Evolutionary conservation across 1,140 invertebrate genomes (phyloP).

Genomic region (Tribolium madens): DNA sequence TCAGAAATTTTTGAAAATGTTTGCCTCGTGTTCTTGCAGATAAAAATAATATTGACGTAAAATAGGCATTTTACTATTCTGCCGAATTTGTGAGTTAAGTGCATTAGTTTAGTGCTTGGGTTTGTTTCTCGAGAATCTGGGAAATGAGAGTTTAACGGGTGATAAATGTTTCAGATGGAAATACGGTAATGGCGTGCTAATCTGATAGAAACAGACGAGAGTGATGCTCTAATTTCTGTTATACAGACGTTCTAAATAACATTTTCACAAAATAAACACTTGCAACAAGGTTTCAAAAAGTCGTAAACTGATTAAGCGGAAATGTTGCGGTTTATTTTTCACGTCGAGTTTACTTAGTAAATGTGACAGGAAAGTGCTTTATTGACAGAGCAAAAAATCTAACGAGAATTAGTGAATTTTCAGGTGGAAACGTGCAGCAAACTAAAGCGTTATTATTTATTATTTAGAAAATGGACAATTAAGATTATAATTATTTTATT

Average conservation of each 20-base stretch:
- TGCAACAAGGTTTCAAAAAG: not conserved
- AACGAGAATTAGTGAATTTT: too few species aligned
- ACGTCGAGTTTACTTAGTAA: not conserved
- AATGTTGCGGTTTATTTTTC: not conserved
- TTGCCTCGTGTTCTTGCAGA: too few species aligned
- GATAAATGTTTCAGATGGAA: constrained; percentile 39
- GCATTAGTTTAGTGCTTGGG: not conserved
- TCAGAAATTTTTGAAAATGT: too few species aligned
- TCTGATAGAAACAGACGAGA: constrained; percentile 32
- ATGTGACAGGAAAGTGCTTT: not conserved
- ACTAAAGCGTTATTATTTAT: too few species aligned
- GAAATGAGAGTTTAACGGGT: constrained; percentile 30
- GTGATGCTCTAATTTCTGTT: constrained; percentile 20
- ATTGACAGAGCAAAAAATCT: not conserved
- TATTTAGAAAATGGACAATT: too few species aligned
- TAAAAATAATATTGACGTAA: too few species aligned
- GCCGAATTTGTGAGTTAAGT: constrained; percentile 19
- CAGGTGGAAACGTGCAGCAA: too few species aligned
- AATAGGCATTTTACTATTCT: not conserved
- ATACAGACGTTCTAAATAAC: constrained; percentile 12
- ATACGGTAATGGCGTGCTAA: constrained; percentile 36
- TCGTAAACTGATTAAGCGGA: not conserved
- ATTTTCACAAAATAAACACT: constrained; percentile 1
- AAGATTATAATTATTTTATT: too few species aligned
- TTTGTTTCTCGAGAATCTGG: constrained; percentile 30